phyloP scores from a whole-genome alignment of 2,113 vertebrate genomes.

The Aphelocoma coerulescens region DNA sequence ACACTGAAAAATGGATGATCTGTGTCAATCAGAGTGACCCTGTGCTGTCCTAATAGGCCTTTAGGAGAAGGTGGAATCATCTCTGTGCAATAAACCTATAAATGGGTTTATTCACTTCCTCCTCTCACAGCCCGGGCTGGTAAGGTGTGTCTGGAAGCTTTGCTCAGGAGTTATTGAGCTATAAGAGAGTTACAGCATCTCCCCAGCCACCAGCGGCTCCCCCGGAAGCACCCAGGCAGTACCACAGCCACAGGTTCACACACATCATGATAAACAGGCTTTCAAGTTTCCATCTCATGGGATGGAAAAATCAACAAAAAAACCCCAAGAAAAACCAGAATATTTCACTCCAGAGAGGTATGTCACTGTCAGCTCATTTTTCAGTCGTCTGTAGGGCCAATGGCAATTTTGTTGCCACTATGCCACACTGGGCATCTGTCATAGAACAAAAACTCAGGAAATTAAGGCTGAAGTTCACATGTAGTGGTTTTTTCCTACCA shows the following conservation, averaged over 20 bases:
- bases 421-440: background rate
- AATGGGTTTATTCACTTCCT: background rate
- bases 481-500: background rate
- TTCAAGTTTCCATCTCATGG: background rate
- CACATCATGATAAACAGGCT: background rate
- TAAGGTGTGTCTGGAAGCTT: background rate
- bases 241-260: background rate
- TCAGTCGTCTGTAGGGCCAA: background rate
- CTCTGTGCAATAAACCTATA: constrained; percentile 53
- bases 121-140: background rate
- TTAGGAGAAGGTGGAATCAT: background rate
- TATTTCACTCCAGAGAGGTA: background rate
- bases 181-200: background rate
- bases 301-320: background rate
- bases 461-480: background rate
- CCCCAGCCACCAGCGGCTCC: background rate
- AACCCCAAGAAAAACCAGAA: background rate
- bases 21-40: constrained; percentile 60
- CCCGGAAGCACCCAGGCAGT: background rate
- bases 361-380: background rate
- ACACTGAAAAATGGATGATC: constrained; percentile 36
- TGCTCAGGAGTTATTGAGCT: background rate
- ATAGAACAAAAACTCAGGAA: background rate
- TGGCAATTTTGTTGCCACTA: background rate
- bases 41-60: constrained; percentile 10